A percentile compares a stretch with the other conserved stretches of the same genome.
Evolutionary conservation across 2,113 vertebrate genomes (phyloP).

Genomic region (Alectura lathami): DNA sequence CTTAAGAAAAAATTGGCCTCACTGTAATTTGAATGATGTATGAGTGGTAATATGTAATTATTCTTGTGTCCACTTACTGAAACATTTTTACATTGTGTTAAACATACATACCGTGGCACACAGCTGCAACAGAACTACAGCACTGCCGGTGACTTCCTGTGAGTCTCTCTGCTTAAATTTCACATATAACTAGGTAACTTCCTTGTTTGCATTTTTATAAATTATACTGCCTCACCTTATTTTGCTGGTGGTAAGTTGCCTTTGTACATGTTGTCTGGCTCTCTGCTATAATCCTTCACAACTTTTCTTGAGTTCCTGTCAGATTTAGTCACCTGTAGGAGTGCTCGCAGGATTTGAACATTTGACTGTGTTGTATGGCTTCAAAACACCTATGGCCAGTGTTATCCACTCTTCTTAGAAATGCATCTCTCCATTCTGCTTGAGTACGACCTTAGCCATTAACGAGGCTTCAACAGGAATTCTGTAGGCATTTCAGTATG

Average conservation of each 20-base stretch:
- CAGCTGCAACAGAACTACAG: not conserved
- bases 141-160: not conserved
- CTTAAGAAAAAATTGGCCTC: not conserved
- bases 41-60: not conserved
- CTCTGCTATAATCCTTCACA: not conserved
- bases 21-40: not conserved
- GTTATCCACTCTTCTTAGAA: not conserved
- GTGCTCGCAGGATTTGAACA: not conserved
- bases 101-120: not conserved
- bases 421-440: not conserved
- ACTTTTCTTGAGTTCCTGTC: not conserved
- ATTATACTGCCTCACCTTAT: not conserved
- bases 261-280: not conserved
- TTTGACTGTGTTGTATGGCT: accelerated
- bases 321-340: not conserved
- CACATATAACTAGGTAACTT: not conserved
- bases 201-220: not conserved
- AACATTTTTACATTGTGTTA: not conserved
- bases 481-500: not conserved
- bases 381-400: not conserved
- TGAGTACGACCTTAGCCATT: not conserved
- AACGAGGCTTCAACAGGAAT: not conserved
- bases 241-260: not conserved
- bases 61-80: not conserved
- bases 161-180: not conserved